Conservation (phyloP, 30 jellyfish, hydroid and myxozoan genomes). For the Turritopsis dohrnii region DNA sequence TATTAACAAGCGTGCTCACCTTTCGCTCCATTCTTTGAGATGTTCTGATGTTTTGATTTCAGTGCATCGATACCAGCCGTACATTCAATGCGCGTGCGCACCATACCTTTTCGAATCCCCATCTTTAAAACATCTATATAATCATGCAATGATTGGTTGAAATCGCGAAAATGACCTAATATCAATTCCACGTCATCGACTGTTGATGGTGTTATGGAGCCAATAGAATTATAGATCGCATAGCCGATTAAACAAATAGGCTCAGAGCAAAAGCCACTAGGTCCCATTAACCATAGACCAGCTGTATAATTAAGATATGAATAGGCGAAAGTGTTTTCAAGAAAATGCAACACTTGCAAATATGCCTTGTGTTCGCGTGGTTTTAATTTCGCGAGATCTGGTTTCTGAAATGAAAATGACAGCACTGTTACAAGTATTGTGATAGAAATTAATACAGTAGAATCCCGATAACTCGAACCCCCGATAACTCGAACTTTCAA, state of each 20-base stretch:
- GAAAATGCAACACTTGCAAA: conserved; percentile 62
- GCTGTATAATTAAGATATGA: conserved; percentile 68
- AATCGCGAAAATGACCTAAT: conserved; percentile 43
- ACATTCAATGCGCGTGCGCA: conserved; percentile 72
- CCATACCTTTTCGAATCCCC: conserved; percentile 81
- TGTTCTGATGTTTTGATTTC: conserved; percentile 40
- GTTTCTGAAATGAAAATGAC: conserved; percentile 36
- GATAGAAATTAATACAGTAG: too few species aligned
- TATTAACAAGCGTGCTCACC: conserved; percentile 19
- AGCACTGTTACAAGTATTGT: too few species aligned
- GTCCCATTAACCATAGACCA: conserved; percentile 93
- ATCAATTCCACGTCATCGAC: conserved; percentile 51
- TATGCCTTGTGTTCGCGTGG: conserved; percentile 88
- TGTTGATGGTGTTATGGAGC: conserved; percentile 54
- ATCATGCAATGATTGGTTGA: conserved; percentile 46
- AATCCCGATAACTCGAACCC: too few species aligned
- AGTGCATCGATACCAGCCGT: conserved; percentile 74
- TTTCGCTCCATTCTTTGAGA: conserved; percentile 55
- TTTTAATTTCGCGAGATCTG: conserved; percentile 45
- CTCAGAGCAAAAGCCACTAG: conserved; percentile 76
- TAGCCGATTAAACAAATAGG: conserved; percentile 69
- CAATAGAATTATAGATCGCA: conserved; percentile 50
- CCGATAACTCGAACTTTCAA: too few species aligned
- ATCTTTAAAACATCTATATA: conserved; percentile 68
- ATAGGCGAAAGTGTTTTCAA: conserved; percentile 64